Base-by-base conservation (phyloP, 2,888 invertebrate genomes). In the Rotaria socialis region DNA sequence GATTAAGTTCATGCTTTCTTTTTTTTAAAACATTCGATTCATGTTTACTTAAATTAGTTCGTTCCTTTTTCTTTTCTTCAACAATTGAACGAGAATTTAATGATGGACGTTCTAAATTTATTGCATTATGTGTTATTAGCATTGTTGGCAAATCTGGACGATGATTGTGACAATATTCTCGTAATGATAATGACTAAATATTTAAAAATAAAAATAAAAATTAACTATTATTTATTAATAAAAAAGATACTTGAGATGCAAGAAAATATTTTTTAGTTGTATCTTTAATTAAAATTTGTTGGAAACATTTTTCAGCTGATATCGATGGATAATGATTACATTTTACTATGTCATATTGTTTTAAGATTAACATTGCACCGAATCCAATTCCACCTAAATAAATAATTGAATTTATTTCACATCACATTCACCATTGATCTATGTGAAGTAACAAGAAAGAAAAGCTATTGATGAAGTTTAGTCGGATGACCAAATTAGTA, bases 51-150 rank as follows among this genome's bases (percentile, higher is more conserved):
- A 75, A 41, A 4, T 43, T 43, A 22, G 16, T n/a, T 0, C 89
- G 90, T 74, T 92, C 90, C 87, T 93, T 92, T 14, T 93, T 91
- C 86, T 92, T 93, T 47, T 92, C 91, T 85, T 94, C 92, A 0
- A 94, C 94, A 89, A 92, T 92, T 85, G 93, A 92, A 86, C 93
- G 92, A 86, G 94, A 94, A 0, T 91, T 92, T 88, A 93, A 92
- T 0, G 96, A 95, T 4, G 96, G 96, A 86, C 94, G 93, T 89
- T 96, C 96, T 43, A 97, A 91, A 1, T 94, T 94, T 0, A 96
- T 96, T 6, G 95, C 94, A 89, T 94, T 95, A 87, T 94, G 94
- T 89, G 96, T 95, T 52, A 97, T 92, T 90, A 95, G 96, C 0
- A 97, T 90, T 22, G 96, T 91, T 4, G 96, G 96, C 24, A 94